These are phyloP conservation scores for Acleris cristana DNA, from an alignment of 2,888 invertebrate species.

Conservation along the genomic window DNA sequence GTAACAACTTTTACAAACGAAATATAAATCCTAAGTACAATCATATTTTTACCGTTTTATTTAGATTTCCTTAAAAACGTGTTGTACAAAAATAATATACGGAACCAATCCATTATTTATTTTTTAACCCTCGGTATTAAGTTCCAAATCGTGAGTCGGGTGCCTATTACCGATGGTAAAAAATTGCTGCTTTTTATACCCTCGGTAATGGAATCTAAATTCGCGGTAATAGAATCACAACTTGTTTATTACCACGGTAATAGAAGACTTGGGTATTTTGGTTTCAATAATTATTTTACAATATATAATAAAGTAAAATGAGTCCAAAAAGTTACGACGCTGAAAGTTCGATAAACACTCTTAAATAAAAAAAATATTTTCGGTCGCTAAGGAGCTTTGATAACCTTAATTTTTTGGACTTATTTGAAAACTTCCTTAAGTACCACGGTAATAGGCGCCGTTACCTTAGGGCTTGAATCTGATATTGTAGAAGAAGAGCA, in stretches of 20 bases:
- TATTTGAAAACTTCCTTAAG: too few species aligned
- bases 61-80: not conserved
- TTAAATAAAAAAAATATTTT: not conserved
- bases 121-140: not conserved
- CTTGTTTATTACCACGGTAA: not conserved
- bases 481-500: too few species aligned
- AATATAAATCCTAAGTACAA: not conserved
- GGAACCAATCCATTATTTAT: not conserved
- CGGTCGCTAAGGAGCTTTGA: not conserved
- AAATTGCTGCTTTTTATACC: not conserved
- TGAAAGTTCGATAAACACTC: not conserved
- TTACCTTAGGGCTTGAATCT: too few species aligned
- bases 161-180: not conserved
- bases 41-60: constrained; percentile 8
- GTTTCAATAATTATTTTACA: not conserved
- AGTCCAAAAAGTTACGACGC: not conserved
- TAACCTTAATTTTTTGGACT: not conserved
- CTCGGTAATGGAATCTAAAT: not conserved
- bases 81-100: not conserved
- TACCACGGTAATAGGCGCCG: too few species aligned
- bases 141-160: too few species aligned
- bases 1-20: not conserved
- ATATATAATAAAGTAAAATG: not conserved
- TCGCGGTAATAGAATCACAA: not conserved
- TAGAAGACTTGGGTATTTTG: not conserved